phyloP scores from a whole-genome alignment of 2,113 vertebrate species.

The Rhadina sibilatrix region DNA sequence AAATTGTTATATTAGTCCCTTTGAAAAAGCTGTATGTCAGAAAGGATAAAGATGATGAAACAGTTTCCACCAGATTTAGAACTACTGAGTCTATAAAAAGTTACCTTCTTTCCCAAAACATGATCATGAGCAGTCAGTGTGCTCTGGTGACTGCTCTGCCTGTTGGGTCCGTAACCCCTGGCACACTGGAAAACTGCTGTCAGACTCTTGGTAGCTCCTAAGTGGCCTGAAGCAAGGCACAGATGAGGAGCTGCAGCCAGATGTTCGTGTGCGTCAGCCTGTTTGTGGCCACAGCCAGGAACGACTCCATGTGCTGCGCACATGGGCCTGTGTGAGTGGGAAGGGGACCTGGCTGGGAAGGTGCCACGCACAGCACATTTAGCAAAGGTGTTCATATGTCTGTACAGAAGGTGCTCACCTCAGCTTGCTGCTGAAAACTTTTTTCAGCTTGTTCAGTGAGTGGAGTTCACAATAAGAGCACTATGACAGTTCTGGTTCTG shows the following conservation, averaged over 20 bases:
- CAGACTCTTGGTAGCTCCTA: rapidly evolving
- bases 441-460: neutral
- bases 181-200: neutral
- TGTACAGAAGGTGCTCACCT: neutral
- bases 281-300: rapidly evolving
- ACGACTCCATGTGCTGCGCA: rapidly evolving
- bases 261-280: neutral
- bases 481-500: neutral
- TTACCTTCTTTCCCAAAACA: neutral
- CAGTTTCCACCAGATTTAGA: neutral
- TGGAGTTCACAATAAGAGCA: neutral
- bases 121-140: neutral
- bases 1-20: neutral
- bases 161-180: rapidly evolving
- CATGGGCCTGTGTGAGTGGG: rapidly evolving
- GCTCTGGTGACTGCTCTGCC: neutral
- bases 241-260: neutral
- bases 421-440: neutral
- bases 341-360: rapidly evolving
- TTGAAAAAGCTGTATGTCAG: neutral
- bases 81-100: neutral
- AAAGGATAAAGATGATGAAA: neutral
- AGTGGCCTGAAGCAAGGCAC: neutral
- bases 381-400: rapidly evolving
- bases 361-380: rapidly evolving